These are phyloP conservation scores for Euleptes europaea DNA, from an alignment of 2,113 vertebrate species.

Conservation along the genomic window DNA sequence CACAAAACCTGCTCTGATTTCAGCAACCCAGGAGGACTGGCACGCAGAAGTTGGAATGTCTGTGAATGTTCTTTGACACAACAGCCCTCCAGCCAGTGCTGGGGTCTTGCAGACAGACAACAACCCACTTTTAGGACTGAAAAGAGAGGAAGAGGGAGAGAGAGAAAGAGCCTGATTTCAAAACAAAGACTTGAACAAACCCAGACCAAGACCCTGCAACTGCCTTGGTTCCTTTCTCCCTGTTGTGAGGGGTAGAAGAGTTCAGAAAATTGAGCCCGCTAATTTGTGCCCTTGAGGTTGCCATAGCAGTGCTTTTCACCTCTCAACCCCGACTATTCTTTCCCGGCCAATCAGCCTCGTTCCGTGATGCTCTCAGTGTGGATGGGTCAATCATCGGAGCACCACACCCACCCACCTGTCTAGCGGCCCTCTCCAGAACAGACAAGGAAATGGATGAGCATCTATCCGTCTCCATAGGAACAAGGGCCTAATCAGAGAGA, in stretches of 20 bases:
- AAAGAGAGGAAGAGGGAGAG: neutral
- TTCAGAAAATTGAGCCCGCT: neutral
- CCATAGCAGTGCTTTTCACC: neutral
- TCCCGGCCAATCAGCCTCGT: neutral
- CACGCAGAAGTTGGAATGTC: neutral
- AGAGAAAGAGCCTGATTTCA: too few relatives aligned
- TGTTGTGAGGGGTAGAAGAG: neutral
- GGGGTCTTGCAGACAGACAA: neutral
- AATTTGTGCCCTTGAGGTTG: neutral
- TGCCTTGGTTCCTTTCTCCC: neutral
- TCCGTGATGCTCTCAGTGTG: rapidly evolving
- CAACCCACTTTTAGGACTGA: neutral
- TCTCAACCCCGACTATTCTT: neutral
- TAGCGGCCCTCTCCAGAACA: neutral
- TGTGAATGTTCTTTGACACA: too few relatives aligned
- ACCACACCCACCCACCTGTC: neutral
- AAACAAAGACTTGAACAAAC: neutral
- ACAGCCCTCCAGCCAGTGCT: neutral
- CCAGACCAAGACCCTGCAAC: conserved; percentile 6
- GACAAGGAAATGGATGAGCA: neutral
- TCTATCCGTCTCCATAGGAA: neutral
- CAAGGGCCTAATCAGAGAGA: rapidly evolving
- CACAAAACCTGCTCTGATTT: neutral
- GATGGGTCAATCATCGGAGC: neutral
- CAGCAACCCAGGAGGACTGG: neutral